Conservation (phyloP, 1,140 invertebrate species). For the Leptonema lineaticorne region DNA sequence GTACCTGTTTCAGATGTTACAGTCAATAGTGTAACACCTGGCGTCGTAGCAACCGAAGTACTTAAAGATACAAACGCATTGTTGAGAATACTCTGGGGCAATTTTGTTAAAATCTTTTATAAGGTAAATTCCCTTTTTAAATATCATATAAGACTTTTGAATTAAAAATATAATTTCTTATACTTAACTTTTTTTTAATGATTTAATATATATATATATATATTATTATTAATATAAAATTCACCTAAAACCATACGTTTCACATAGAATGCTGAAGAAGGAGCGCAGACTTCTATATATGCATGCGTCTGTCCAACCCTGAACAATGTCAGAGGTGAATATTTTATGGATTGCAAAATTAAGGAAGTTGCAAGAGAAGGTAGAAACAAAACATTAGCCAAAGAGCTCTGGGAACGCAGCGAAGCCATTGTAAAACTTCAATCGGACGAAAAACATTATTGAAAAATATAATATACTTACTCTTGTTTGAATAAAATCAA, state of each 20-base stretch:
- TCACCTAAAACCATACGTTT: too few relatives aligned
- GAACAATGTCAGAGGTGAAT: slow-evolving; percentile 58
- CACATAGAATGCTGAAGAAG: slow-evolving; percentile 67
- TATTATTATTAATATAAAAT: too few relatives aligned
- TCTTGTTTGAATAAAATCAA: not conserved
- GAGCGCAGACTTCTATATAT: slow-evolving; percentile 70
- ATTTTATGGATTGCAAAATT: slow-evolving; percentile 64
- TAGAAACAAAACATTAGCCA: slow-evolving; percentile 35
- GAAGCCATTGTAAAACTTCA: slow-evolving; percentile 29
- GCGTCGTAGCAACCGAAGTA: slow-evolving; percentile 59
- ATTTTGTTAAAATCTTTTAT: slow-evolving; percentile 19
- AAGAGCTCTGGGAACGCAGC: slow-evolving; percentile 27
- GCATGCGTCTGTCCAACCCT: slow-evolving; percentile 41
- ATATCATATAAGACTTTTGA: too few relatives aligned
- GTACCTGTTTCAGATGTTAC: slow-evolving; percentile 65
- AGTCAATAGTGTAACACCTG: slow-evolving; percentile 81
- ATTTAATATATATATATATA: too few relatives aligned
- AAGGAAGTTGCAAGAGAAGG: slow-evolving; percentile 38
- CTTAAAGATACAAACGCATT: slow-evolving; percentile 47
- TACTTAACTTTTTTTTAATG: slow-evolving; percentile 54
- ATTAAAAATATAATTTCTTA: too few relatives aligned
- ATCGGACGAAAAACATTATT: slow-evolving; percentile 24
- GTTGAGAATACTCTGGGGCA: slow-evolving; percentile 20
- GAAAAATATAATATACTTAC: not conserved
- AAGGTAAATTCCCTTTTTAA: slow-evolving; percentile 7